Evolutionary conservation across 2,888 invertebrate genomes (phyloP).

Genomic region (Clunio marinus): DNA sequence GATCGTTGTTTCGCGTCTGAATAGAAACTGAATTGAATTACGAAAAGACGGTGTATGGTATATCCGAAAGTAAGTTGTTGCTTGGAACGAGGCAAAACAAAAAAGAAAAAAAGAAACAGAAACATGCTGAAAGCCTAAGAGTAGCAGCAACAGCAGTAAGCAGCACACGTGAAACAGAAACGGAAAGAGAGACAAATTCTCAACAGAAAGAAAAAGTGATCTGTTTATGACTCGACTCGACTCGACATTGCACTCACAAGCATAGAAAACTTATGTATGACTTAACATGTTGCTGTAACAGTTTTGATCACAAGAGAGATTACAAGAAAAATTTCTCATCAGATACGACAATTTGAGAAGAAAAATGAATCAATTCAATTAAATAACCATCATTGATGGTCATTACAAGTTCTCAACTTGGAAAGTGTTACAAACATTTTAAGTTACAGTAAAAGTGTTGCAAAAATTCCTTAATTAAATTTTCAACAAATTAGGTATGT

Average conservation of each 20-base stretch:
- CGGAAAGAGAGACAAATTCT: conserved; percentile 13
- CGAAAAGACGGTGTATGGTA: conserved; percentile 32
- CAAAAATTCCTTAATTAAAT: too few species aligned
- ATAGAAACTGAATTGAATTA: conserved; percentile 37
- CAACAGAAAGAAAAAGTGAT: conserved; percentile 34
- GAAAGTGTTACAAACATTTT: too few species aligned
- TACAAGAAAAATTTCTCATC: too few species aligned
- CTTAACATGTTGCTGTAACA: conserved; percentile 16
- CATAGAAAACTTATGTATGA: too few species aligned
- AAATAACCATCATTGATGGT: too few species aligned
- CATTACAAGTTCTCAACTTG: too few species aligned
- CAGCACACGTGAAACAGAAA: neutral
- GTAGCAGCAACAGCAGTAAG: neutral
- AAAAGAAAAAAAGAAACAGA: conserved; percentile 14
- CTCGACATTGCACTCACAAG: neutral
- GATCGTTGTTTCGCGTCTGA: conserved; percentile 37
- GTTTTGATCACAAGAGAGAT: too few species aligned
- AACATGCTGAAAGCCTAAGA: neutral
- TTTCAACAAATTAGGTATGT: too few species aligned
- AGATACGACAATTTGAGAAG: too few species aligned
- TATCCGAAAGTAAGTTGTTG: conserved; percentile 8
- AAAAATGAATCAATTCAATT: too few species aligned
- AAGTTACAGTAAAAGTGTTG: too few species aligned
- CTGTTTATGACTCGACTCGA: neutral
- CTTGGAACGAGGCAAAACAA: conserved; percentile 9